Conservation (phyloP, 2,888 invertebrate species). For the Pecten maximus region DNA sequence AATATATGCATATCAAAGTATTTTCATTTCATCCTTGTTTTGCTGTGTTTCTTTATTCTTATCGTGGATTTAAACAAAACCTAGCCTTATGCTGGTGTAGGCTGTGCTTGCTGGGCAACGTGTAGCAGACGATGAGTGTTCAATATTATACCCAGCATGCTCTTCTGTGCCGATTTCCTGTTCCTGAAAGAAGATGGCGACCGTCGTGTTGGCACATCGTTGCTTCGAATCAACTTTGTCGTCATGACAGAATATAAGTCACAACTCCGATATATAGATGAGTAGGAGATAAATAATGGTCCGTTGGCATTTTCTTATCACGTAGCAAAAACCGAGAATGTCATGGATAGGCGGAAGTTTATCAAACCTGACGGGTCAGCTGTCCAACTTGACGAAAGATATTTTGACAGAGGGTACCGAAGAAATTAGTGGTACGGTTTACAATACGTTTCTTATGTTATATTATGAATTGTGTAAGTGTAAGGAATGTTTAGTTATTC, state of each 20-base stretch:
- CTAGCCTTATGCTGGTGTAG: too few species aligned
- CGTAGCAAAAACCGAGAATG: constrained; percentile 71
- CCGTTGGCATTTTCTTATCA: neutral
- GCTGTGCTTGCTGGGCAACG: too few species aligned
- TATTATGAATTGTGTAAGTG: neutral
- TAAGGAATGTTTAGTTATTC: neutral
- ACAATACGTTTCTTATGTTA: constrained; percentile 63
- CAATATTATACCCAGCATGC: constrained; percentile 47
- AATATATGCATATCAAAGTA: too few species aligned
- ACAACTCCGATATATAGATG: neutral
- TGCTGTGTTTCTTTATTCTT: too few species aligned
- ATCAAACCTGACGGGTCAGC: constrained; percentile 90
- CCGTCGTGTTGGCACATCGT: constrained; percentile 70
- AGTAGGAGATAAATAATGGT: constrained; percentile 23
- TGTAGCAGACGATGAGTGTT: constrained; percentile 38
- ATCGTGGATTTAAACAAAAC: too few species aligned
- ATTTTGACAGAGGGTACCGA: constrained; percentile 90
- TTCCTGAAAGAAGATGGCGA: constrained; percentile 64
- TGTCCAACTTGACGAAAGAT: constrained; percentile 92
- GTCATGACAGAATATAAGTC: neutral
- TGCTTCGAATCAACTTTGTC: constrained; percentile 27
- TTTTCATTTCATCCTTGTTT: too few species aligned
- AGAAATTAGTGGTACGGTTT: constrained; percentile 86
- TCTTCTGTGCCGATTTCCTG: neutral
- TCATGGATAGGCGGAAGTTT: constrained; percentile 84